Evolutionary conservation across 2,888 invertebrate species (phyloP), one percentile per base, ranked within the genome.

Genomic region (Schizotus pectinicornis): DNA sequence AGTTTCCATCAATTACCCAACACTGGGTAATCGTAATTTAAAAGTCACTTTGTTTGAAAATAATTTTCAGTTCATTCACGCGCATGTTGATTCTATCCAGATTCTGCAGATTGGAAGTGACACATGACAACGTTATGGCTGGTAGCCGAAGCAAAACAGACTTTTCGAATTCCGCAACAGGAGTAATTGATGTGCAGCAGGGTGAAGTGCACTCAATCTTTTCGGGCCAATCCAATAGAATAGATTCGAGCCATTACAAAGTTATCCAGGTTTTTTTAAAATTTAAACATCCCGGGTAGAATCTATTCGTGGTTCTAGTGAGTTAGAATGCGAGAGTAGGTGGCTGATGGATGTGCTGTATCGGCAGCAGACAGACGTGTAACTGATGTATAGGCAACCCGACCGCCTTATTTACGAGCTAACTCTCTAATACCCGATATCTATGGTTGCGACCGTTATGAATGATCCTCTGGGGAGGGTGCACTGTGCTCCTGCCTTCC

Each of bases 341-440:
- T 42, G 32, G 48, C 67, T 72, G 71, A 72, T 70, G 64, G 69
- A 73, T 71, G 67, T 64, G 67, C 57, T 65, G 68, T 72, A 94
- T 72, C 84, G 72, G 68, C 67, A 69, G 65, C 69, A 68, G 73
- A 71, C 72, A 70, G 74, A 72, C 74, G 69, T 69, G 70, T 66
- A 70, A 64, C 73, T 74, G 74, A 75, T 73, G 71, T 74, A 74
- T 72, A 69, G 72, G 69, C 66, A 68, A 62, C 63, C 66, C 67
- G 59, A 59, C 49, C 65, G 66, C 70, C 71, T 74, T 75, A 75
- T 75, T 75, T 75, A 75, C 74, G 74, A 74, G 62, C 68, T 59
- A 66, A 63, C 71, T 71, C 69, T 69, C 71, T 71, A 74, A 74
- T 73, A 71, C 71, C 67, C 68, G 66, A 69, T 74, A 74, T 74